Evolutionary conservation across 2,797 vertebrate genomes (phyloP).

Genomic region (Sebastes iracundus): DNA sequence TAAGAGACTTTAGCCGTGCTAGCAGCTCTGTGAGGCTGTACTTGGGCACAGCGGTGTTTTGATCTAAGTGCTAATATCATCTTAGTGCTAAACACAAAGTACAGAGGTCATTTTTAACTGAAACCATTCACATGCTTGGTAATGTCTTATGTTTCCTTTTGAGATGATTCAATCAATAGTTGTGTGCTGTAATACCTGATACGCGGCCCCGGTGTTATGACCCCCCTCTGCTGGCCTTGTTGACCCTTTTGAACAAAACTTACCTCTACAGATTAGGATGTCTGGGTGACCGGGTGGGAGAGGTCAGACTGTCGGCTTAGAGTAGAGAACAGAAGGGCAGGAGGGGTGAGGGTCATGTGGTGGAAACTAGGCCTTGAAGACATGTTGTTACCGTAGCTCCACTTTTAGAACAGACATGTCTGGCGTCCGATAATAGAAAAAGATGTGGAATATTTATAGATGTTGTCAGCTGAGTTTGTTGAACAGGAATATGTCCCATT

Average conservation of each 20-base stretch:
- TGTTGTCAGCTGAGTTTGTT: constrained; percentile 17
- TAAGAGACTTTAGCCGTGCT: neutral
- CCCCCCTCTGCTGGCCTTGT: neutral
- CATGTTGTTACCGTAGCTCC: neutral
- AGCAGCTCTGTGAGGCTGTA: neutral
- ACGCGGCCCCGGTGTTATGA: neutral
- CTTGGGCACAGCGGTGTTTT: neutral
- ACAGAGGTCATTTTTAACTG: neutral
- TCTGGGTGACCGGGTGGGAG: constrained; percentile 37
- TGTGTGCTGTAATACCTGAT: neutral
- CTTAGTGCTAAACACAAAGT: too few relatives aligned
- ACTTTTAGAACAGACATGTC: neutral
- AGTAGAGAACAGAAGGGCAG: constrained; percentile 15
- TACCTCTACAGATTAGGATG: constrained; percentile 49
- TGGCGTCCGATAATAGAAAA: neutral
- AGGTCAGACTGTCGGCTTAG: constrained; percentile 46
- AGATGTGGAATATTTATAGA: constrained; percentile 28
- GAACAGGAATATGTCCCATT: constrained; percentile 12
- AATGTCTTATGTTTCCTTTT: neutral
- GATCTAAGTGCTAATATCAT: neutral
- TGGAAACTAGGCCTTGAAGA: neutral
- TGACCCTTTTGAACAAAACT: constrained; percentile 11
- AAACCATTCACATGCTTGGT: neutral
- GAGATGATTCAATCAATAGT: neutral
- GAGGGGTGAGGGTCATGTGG: neutral